These are phyloP conservation scores for Eupithecia tripunctaria DNA, from an alignment of 2,888 invertebrate species.

Conservation along the genomic window DNA sequence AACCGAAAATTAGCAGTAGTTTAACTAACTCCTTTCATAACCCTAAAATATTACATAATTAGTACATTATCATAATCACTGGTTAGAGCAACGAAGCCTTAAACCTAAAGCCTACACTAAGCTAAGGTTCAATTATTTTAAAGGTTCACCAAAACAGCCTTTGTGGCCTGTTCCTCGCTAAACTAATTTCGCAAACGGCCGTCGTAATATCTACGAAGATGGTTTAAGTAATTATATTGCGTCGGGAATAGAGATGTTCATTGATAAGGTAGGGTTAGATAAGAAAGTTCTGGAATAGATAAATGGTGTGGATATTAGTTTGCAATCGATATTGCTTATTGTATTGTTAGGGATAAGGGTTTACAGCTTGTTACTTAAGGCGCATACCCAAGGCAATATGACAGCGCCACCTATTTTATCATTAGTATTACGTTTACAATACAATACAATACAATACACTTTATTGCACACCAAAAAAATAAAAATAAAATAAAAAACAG, in stretches of 20 bases:
- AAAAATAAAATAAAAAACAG: too few species aligned
- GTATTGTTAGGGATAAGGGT: background rate
- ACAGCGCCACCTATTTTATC: too few species aligned
- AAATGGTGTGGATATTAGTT: background rate
- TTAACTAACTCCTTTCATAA: background rate
- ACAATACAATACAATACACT: too few species aligned
- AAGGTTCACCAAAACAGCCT: constrained; percentile 11
- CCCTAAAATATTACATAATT: background rate
- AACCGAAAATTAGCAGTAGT: background rate
- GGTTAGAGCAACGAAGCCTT: background rate
- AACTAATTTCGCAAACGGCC: constrained; percentile 55
- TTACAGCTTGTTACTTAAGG: background rate
- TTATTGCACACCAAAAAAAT: too few species aligned
- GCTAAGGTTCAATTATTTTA: constrained; percentile 17
- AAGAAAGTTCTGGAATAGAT: background rate
- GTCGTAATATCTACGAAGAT: constrained; percentile 26
- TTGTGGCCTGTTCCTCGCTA: constrained; percentile 33
- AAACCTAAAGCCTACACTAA: constrained; percentile 3
- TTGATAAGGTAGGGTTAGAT: constrained; percentile 15
- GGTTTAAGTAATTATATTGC: constrained; percentile 51
- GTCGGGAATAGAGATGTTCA: constrained; percentile 46
- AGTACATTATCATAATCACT: background rate
- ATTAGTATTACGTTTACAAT: too few species aligned
- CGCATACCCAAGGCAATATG: too few species aligned
- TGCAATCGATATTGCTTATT: background rate